Percentiles rank a stretch among this genome's conserved stretches.
These are phyloP conservation scores for Scytalopus superciliaris DNA, from an alignment of 2,113 vertebrate genomes.

Conservation along the genomic window DNA sequence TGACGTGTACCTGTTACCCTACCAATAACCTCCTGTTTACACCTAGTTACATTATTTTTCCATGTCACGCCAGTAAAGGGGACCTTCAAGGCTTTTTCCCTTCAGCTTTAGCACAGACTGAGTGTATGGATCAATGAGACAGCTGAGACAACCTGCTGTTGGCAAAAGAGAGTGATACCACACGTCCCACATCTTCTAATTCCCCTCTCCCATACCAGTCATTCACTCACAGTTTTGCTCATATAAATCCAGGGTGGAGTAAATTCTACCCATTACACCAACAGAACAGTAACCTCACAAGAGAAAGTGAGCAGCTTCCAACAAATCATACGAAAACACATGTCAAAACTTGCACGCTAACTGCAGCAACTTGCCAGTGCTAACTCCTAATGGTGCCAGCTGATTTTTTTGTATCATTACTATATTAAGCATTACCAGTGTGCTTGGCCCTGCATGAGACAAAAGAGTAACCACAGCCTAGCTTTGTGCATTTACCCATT, in stretches of 20 bases:
- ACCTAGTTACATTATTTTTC: not conserved
- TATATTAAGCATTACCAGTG: not conserved
- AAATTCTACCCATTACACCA: not conserved
- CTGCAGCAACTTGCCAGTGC: not conserved
- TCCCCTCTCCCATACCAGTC: not conserved
- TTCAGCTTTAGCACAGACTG: not conserved
- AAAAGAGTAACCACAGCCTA: not conserved
- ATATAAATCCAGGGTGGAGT: not conserved
- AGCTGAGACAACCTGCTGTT: not conserved
- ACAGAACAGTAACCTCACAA: not conserved
- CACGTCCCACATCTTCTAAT: not conserved
- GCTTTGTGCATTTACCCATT: constrained; percentile 31
- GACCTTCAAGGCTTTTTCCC: not conserved
- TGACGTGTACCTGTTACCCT: not conserved
- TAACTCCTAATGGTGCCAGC: not conserved
- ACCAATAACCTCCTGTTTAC: not conserved
- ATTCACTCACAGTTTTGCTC: not conserved
- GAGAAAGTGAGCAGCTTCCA: not conserved
- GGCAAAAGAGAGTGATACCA: not conserved
- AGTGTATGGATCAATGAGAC: not conserved
- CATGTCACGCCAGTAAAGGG: not conserved
- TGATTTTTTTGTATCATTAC: not conserved
- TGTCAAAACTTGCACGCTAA: not conserved
- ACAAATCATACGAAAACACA: not conserved
- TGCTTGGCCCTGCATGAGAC: not conserved